Base-by-base conservation (phyloP, 2,113 vertebrate genomes). In the Capra hircus region DNA sequence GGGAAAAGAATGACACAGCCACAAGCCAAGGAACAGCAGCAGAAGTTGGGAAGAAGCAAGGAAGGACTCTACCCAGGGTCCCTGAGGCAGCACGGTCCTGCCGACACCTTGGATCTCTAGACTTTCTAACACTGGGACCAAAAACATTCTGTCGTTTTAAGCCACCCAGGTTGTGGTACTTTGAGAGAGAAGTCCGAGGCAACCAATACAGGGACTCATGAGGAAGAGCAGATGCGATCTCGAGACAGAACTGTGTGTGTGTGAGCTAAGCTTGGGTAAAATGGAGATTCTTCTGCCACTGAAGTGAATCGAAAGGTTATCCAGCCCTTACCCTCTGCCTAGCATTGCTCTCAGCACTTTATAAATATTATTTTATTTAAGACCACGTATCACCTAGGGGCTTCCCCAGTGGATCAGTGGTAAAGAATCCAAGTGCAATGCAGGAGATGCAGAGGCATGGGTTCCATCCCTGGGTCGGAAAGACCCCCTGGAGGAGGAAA, bases 201-300 rank as follows among this genome's bases (percentile, higher is more conserved):
- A 59, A 59, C n/a, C 7, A n/a, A 48, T 10, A 27, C 1, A 59
- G 21, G 45, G 9, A 7, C 40, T 60, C 25, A 4, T 0, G 4
- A 74, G 57, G 48, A 67, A 91, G n/a, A 94, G 17, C 6, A 48
- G 23, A 17, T n/a, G 50, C 45, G 9, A 28, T 27, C 17, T 7
- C 17, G n/a, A 92, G 43, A 7, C 10, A 2, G 5, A 6, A 36
- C 4, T 50, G 64, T n/a, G 19, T 36, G 28, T 48, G 9, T 55
- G 12, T 10, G 6, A 40, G 10, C 43, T 28, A 89, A n/a, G 12
- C 30, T 30, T 16, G 3, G 6, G 13, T 28, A 36, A 55, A 55
- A 43, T 15, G 7, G 36, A 48, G 59, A 28, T 2, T 5, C 4
- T 59, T 25, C 9, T n/a, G 30, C 33, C 8, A 43, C 12, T 19